Percentiles rank a stretch among this genome's conserved stretches.
These are phyloP conservation scores for Listronotus oregonensis DNA, from an alignment of 1,140 invertebrate species.

Conservation along the genomic window DNA sequence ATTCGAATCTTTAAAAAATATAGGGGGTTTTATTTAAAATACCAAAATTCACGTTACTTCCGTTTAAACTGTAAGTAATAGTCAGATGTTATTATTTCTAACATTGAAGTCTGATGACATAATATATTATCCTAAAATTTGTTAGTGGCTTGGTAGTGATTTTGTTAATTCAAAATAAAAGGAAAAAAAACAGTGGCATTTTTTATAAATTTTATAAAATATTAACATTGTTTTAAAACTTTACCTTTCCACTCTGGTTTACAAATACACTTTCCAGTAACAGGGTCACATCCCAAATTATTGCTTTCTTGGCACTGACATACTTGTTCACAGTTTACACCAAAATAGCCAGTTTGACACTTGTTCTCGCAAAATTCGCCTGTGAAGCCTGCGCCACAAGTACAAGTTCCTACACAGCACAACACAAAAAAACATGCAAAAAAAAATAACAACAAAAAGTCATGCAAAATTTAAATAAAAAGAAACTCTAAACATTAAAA, in stretches of 20 bases:
- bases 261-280: conserved; percentile 83
- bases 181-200: too few relatives aligned
- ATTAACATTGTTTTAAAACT: neutral
- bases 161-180: too few relatives aligned
- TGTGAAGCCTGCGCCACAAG: conserved; percentile 83
- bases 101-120: too few relatives aligned
- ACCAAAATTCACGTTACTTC: too few relatives aligned
- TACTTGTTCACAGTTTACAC: conserved; percentile 69
- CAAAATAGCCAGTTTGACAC: conserved; percentile 72
- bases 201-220: too few relatives aligned
- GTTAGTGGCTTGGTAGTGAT: too few relatives aligned
- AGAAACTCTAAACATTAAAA: conserved; percentile 41
- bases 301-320: conserved; percentile 76
- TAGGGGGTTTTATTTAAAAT: too few relatives aligned
- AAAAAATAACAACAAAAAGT: neutral
- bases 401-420: conserved; percentile 72
- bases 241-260: conserved; percentile 78
- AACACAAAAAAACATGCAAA: conserved; percentile 44
- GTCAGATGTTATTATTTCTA: too few relatives aligned
- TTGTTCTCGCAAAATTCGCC: conserved; percentile 78
- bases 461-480: conserved; percentile 17
- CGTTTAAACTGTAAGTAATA: too few relatives aligned
- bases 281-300: conserved; percentile 76
- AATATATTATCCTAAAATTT: too few relatives aligned
- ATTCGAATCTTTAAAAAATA: too few relatives aligned